Percentiles rank a stretch among this genome's conserved stretches.
These are phyloP conservation scores for Tribolium freemani DNA, from an alignment of 2,888 invertebrate species.

Conservation along the genomic window DNA sequence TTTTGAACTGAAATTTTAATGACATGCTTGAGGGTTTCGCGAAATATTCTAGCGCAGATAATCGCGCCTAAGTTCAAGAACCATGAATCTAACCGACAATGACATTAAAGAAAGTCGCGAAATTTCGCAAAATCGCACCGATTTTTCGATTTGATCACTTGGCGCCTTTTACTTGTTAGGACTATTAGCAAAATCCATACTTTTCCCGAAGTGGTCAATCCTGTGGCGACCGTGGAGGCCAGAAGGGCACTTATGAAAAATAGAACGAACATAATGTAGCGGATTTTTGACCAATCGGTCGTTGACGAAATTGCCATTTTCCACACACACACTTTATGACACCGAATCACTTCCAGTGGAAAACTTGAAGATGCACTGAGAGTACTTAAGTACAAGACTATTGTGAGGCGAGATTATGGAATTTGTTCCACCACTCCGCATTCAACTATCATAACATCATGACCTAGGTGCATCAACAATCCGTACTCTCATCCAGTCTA, in stretches of 20 bases:
- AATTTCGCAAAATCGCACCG: not conserved
- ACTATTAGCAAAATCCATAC: constrained; percentile 31
- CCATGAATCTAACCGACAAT: constrained; percentile 24
- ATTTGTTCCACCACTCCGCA: constrained; percentile 26
- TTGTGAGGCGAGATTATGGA: constrained; percentile 23
- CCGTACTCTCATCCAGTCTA: not conserved
- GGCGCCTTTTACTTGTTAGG: constrained; percentile 21
- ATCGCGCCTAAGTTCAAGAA: constrained; percentile 40
- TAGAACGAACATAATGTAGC: constrained; percentile 37
- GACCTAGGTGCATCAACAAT: constrained; percentile 28
- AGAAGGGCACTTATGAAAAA: constrained; percentile 39
- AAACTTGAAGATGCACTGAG: constrained; percentile 31
- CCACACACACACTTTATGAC: not conserved
- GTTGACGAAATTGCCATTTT: constrained; percentile 36
- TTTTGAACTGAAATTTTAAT: not conserved
- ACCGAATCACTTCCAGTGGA: constrained; percentile 4
- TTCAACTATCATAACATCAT: constrained; percentile 6
- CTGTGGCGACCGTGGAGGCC: constrained; percentile 40
- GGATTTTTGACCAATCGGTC: constrained; percentile 40
- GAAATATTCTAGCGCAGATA: constrained; percentile 13
- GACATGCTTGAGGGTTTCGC: not conserved
- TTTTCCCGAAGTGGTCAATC: constrained; percentile 38
- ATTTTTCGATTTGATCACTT: not conserved
- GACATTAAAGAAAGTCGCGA: constrained; percentile 29
- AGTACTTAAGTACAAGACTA: constrained; percentile 30